These are phyloP conservation scores for Notodonta dromedarius DNA, from an alignment of 2,888 invertebrate species.

Conservation along the genomic window DNA sequence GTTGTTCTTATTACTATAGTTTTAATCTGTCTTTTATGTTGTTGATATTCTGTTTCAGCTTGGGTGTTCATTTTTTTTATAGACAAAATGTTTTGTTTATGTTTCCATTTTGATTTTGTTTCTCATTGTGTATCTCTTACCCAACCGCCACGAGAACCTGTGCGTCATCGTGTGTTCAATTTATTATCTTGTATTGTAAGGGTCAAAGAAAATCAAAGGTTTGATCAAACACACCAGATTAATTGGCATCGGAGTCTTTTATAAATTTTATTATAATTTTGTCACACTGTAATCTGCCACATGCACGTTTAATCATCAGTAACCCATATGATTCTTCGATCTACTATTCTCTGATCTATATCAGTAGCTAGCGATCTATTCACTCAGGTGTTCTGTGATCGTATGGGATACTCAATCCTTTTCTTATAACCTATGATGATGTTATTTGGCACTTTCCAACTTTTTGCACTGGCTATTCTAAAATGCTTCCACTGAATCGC, in stretches of 20 bases:
- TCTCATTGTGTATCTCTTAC: constrained; percentile 74
- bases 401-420: constrained; percentile 63
- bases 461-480: constrained; percentile 57
- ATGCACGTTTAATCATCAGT: constrained; percentile 63
- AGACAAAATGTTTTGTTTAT: constrained; percentile 66
- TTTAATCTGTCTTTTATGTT: constrained; percentile 82
- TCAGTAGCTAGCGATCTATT: constrained; percentile 34
- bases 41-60: constrained; percentile 83
- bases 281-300: constrained; percentile 42
- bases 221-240: constrained; percentile 70
- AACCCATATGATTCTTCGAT: constrained; percentile 64
- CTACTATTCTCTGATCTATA: constrained; percentile 48
- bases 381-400: constrained; percentile 41
- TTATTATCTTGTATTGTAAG: constrained; percentile 68
- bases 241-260: constrained; percentile 49
- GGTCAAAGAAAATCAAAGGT: constrained; percentile 75
- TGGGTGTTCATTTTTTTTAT: constrained; percentile 80
- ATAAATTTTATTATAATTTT: constrained; percentile 49
- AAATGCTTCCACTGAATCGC: constrained; percentile 47
- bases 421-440: constrained; percentile 44
- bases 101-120: constrained; percentile 64
- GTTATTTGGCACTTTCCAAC: constrained; percentile 55
- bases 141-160: constrained; percentile 77
- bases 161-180: constrained; percentile 74
- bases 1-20: constrained; percentile 79